Evolutionary conservation across 2,797 vertebrate genomes (phyloP), one percentile per base, ranked within the genome.

Genomic region (Xerus rutilus): DNA sequence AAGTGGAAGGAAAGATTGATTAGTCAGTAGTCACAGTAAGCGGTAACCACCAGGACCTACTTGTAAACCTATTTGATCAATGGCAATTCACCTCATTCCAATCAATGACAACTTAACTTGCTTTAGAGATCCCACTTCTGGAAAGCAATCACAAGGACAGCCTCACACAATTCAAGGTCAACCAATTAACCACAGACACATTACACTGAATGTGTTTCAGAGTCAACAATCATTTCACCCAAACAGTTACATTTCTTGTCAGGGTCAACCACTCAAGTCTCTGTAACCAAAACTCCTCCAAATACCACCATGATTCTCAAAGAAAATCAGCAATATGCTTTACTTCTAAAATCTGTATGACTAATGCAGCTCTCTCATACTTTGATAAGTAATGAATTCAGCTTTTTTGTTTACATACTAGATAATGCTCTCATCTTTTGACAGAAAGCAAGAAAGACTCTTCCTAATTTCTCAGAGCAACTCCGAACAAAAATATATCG

Each of bases 101-200:
- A 97, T 91, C 86, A 95, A 74, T 95, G 82, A 74, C 89, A 94
- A 90, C 17, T 79, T 87, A 91, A 47, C 54, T 86, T 74, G 65
- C 84, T 93, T 96, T 89, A 88, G 86, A 52, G 69, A 96, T 91
- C 57, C 89, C 35, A 78, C 45, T 79, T 90, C 52, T 89, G 52
- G 67, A 94, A 88, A 32, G 45, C 84, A 95, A 91, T 86, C 94
- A 79, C 18, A 89, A 86, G 64, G 43, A 59, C 52, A 94, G 47
- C 67, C 47, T 91, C 83, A 91, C 49, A 94, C 30, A 76, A 72
- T 93, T 86, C 57, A 86, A 86, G 43, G 65, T 93, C 78, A 97
- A 76, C 52, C n/a, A 89, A 94, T 65, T 82, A 97, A 64, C 81
- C 87, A 65, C 45, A 95, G 65, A 90, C 10, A 35, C 28, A 87